Base-by-base conservation (phyloP, 1,140 invertebrate genomes). In the Aphaenogaster rudis region DNA sequence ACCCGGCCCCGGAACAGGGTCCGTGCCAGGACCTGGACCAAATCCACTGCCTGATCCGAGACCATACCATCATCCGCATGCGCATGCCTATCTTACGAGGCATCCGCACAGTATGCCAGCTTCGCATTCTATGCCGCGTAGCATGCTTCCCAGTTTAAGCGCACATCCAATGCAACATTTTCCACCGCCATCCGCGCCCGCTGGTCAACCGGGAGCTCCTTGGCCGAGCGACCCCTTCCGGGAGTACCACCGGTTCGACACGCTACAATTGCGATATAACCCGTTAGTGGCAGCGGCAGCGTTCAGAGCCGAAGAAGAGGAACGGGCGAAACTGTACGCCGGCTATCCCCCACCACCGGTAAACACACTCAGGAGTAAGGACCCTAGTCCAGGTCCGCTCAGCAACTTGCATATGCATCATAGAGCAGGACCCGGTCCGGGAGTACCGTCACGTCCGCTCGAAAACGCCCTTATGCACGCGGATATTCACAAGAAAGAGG, bases 261-360 rank as follows among this genome's bases (percentile, higher is more conserved):
- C 97, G 28, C 95, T 97, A 17, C 96, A 94, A 59, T 94, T 97
- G 90, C 96, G 97, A 6, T 97, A 97, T 92, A 97, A 97, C 93
- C 97, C 97, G 1, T 94, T 98, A 48, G 97, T 98, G 95, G 97
- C 94, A 5, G 94, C 97, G 95, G 97, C 94, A 5, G 94, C 97
- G 11, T 96, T 97, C 81, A 96, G 97, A 11, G 97, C 96, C 9
- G 97, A 96, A 36, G 96, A 98, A 90, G 97, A 97, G 87, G 97
- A 98, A 93, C 96, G 97, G 66, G 96, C 97, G 1, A 98, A 98
- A 94, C 96, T 98, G 67, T 96, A 97, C 88, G 97, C 96, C 82
- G 96, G 97, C 5, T 97, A 97, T 93, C 96, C 97, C 21, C 96
- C 96, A 15, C 96, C 96, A 13, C 95, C 96, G 3, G 96, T 96